phyloP scores from a whole-genome alignment of 2,888 invertebrate genomes.

The Archips xylosteana region DNA sequence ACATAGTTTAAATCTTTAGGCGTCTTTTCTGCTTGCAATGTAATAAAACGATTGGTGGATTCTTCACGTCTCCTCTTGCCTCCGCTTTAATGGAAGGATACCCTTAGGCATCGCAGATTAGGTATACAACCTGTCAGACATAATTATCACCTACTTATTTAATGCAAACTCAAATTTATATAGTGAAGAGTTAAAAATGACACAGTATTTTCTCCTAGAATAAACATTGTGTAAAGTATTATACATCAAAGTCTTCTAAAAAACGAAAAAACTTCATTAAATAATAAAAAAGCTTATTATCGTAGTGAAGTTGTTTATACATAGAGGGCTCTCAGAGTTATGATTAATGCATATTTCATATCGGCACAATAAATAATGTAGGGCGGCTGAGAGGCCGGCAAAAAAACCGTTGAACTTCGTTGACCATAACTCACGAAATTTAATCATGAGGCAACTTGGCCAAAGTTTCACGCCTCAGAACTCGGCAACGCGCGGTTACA shows the following conservation, averaged over 20 bases:
- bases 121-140: no score
- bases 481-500: slow-evolving; percentile 31
- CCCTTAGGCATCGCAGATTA: no score
- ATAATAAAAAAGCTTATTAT: slow-evolving; percentile 52
- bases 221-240: background rate
- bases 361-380: slow-evolving; percentile 70
- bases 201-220: background rate
- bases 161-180: background rate
- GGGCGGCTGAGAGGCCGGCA: slow-evolving; percentile 55
- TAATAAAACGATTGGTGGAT: background rate
- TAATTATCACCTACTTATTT: background rate
- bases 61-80: no score
- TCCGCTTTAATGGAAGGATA: no score
- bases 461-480: slow-evolving; percentile 55
- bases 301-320: slow-evolving; percentile 64
- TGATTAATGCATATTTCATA: slow-evolving; percentile 74
- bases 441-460: slow-evolving; percentile 65
- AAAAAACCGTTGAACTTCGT: slow-evolving; percentile 64
- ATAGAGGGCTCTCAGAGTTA: slow-evolving; percentile 53
- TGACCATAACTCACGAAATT: slow-evolving; percentile 75
- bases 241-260: slow-evolving; percentile 16
- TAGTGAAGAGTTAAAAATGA: background rate
- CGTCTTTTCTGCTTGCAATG: no score
- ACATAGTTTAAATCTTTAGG: no score
- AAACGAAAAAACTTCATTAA: slow-evolving; percentile 52